Evolutionary conservation across 2,113 vertebrate species (phyloP).

Genomic region (Rhinoderma darwinii): DNA sequence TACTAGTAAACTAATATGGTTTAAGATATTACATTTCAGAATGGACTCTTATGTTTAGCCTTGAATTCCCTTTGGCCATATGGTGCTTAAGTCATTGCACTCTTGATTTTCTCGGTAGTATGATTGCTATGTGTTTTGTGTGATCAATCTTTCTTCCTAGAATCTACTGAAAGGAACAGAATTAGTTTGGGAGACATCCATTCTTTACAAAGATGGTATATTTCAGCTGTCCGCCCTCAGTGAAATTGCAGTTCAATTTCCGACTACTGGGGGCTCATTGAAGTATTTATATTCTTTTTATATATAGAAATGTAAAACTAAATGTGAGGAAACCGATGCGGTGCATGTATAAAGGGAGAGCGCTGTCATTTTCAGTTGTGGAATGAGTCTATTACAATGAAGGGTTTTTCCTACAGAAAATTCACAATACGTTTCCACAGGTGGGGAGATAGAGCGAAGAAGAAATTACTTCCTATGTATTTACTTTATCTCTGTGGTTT

Average conservation of each 20-base stretch:
- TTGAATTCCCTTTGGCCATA: not conserved
- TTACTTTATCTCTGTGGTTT: constrained; percentile 28
- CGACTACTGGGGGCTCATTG: not conserved
- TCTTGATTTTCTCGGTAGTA: not conserved
- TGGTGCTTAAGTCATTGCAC: constrained; percentile 18
- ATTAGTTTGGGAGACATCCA: constrained; percentile 23
- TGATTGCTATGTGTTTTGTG: constrained; percentile 26
- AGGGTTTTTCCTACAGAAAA: not conserved
- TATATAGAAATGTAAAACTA: constrained; percentile 11
- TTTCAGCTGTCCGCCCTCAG: constrained; percentile 3
- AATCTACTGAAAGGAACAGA: constrained; percentile 18
- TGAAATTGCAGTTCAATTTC: constrained; percentile 34
- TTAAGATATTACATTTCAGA: not conserved
- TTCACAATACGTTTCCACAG: constrained; percentile 29
- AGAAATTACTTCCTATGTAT: constrained; percentile 27
- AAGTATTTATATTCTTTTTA: constrained; percentile 13
- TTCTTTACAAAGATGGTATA: constrained; percentile 25
- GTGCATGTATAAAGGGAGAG: not conserved
- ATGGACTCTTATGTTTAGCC: constrained; percentile 14
- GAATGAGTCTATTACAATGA: not conserved
- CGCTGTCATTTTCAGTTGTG: constrained; percentile 2
- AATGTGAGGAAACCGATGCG: not conserved
- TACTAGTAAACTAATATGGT: not conserved
- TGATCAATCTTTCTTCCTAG: constrained; percentile 13
- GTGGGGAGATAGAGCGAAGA: constrained; percentile 1